Evolutionary conservation across 2,888 invertebrate species (phyloP).

Genomic region (Idaea dimidiata): DNA sequence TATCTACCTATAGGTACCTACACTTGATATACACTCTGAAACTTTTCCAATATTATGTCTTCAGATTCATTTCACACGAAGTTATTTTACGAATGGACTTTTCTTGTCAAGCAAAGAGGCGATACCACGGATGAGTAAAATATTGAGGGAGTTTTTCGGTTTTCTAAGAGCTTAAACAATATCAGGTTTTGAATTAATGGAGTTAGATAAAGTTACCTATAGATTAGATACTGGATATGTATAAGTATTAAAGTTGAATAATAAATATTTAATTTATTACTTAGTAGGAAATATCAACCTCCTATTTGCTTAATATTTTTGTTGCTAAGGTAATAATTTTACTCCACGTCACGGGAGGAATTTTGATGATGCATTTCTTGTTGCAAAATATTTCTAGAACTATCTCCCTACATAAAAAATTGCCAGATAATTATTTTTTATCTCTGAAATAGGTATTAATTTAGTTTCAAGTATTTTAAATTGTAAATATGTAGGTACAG

Average conservation of each 20-base stretch:
- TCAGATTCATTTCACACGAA: conserved; percentile 2
- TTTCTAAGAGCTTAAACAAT: conserved; percentile 5
- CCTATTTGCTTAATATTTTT: too few species aligned
- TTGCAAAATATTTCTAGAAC: too few species aligned
- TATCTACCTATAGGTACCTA: background rate
- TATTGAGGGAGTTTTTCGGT: conserved; percentile 14
- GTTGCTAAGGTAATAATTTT: too few species aligned
- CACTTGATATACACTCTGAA: background rate
- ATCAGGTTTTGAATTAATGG: background rate
- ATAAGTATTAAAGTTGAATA: background rate
- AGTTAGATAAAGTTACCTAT: background rate
- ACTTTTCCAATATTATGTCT: background rate
- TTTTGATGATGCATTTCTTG: too few species aligned
- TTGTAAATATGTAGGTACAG: too few species aligned
- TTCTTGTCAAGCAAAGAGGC: conserved; percentile 20
- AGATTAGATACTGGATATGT: background rate
- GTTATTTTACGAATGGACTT: conserved; percentile 23
- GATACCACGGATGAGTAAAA: conserved; percentile 18
- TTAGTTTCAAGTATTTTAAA: too few species aligned
- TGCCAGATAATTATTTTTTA: too few species aligned
- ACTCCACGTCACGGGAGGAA: too few species aligned
- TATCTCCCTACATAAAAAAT: too few species aligned
- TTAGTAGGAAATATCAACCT: too few species aligned
- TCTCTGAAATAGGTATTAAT: too few species aligned
- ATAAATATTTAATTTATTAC: too few species aligned